Evolutionary conservation across 2,888 invertebrate genomes (phyloP).

Genomic region (Octonoba sinensis): DNA sequence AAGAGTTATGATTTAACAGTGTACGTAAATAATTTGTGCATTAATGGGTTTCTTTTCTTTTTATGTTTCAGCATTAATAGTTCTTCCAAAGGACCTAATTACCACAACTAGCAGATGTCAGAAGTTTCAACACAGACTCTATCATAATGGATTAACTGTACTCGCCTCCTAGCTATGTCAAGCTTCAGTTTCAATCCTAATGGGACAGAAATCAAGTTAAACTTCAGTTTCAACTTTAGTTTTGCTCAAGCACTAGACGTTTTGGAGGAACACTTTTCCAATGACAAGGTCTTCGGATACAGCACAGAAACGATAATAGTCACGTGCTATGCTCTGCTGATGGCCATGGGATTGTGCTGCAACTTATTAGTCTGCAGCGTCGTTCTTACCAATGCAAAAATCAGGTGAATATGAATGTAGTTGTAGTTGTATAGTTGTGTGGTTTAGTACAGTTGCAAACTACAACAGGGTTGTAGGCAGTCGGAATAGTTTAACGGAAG

Average conservation of each 20-base stretch:
- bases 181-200: slow-evolving; percentile 29
- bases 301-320: slow-evolving; percentile 65
- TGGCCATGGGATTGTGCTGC: slow-evolving; percentile 42
- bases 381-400: slow-evolving; percentile 43
- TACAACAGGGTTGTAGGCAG: too few species aligned
- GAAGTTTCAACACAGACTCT: too few species aligned
- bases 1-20: too few species aligned
- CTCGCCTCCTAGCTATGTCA: slow-evolving; percentile 9
- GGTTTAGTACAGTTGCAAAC: too few species aligned
- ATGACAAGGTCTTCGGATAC: slow-evolving; percentile 67
- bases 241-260: slow-evolving; percentile 45
- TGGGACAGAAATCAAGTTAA: slow-evolving; percentile 35
- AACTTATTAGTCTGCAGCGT: slow-evolving; percentile 56
- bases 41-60: too few species aligned
- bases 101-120: too few species aligned
- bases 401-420: slow-evolving; percentile 32
- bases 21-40: too few species aligned
- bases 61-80: too few species aligned
- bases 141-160: too few species aligned
- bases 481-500: too few species aligned
- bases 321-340: slow-evolving; percentile 38
- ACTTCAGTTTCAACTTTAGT: slow-evolving; percentile 46
- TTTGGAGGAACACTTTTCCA: slow-evolving; percentile 47
- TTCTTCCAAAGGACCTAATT: too few species aligned
- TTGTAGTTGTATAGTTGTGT: too few species aligned